These are phyloP conservation scores for Setipinna tenuifilis DNA, from an alignment of 2,797 vertebrate genomes.

Conservation along the genomic window DNA sequence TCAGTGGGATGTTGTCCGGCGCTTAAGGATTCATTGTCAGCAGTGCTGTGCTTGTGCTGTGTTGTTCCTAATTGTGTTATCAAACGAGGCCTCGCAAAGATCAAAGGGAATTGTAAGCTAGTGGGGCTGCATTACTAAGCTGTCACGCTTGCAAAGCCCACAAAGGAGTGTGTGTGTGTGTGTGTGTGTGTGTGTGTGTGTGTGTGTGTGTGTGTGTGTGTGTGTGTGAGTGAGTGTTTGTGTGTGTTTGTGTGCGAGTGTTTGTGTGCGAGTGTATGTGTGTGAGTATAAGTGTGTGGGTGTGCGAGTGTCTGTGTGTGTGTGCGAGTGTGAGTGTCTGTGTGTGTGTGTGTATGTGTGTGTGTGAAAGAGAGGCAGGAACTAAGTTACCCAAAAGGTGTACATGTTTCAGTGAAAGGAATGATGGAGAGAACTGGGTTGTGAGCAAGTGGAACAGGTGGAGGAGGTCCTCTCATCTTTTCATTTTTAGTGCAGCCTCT, in stretches of 20 bases:
- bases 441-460: constrained; percentile 34
- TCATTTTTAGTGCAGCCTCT: constrained; percentile 3
- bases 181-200: neutral
- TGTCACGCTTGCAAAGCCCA: neutral
- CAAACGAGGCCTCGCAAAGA: neutral
- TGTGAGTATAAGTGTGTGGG: neutral
- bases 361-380: neutral
- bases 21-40: neutral
- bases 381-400: neutral
- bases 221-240: neutral
- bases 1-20: constrained; percentile 16
- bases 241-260: neutral
- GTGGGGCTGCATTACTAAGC: constrained; percentile 2
- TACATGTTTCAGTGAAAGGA: neutral
- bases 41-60: neutral
- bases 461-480: constrained; percentile 12
- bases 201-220: neutral
- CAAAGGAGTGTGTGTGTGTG: neutral
- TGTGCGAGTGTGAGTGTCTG: too few relatives aligned
- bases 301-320: neutral
- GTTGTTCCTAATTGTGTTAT: constrained; percentile 13
- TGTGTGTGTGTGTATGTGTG: neutral
- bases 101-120: neutral
- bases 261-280: neutral
- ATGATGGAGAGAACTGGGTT: neutral